phyloP scores from a whole-genome alignment of 2,888 invertebrate species.

The Coenonympha arcania region DNA sequence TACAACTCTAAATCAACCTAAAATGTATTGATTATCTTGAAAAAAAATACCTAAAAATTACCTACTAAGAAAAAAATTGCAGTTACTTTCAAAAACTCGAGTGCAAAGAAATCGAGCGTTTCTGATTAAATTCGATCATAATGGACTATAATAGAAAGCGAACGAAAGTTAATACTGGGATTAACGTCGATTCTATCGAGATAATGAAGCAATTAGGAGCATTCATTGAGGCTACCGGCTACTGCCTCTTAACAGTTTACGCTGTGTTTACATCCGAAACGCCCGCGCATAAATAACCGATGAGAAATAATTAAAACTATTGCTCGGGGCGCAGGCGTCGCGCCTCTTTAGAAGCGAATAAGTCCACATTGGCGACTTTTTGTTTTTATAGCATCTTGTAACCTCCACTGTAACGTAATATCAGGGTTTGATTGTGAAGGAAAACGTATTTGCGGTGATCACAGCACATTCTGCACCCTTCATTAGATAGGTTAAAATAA shows the following conservation, averaged over 20 bases:
- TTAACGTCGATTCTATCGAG: conserved; percentile 20
- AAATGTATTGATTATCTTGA: too few species aligned
- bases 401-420: too few species aligned
- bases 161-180: conserved; percentile 22
- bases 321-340: conserved; percentile 5
- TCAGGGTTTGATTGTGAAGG: too few species aligned
- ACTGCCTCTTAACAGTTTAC: conserved; percentile 25
- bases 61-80: background rate
- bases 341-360: background rate
- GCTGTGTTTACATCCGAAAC: conserved; percentile 21
- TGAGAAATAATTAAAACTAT: conserved; percentile 22
- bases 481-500: too few species aligned
- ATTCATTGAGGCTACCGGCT: conserved; percentile 20
- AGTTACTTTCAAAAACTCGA: background rate
- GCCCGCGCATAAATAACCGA: conserved; percentile 23
- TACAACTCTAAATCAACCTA: too few species aligned
- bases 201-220: conserved; percentile 24
- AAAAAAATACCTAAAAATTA: too few species aligned
- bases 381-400: too few species aligned
- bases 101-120: background rate
- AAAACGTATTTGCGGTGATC: too few species aligned
- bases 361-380: background rate
- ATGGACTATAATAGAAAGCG: conserved; percentile 8
- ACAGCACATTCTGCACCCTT: too few species aligned
- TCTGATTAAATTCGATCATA: background rate